These are phyloP conservation scores for Achatina immaculata DNA, from an alignment of 1,140 invertebrate genomes.

Conservation along the genomic window DNA sequence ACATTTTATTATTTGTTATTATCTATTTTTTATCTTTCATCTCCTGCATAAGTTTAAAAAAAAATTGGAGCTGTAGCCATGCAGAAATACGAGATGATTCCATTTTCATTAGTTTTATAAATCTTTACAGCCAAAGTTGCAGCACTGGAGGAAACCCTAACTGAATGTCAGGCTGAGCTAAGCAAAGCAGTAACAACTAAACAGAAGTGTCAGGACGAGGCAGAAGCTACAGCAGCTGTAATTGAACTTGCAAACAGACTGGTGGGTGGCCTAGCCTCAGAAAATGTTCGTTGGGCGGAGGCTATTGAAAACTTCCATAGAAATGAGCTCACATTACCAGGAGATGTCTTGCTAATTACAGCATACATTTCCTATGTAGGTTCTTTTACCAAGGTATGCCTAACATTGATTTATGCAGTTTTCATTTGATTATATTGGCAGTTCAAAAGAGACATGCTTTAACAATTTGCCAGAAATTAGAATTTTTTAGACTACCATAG, in stretches of 20 bases:
- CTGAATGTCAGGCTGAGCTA: constrained; percentile 79
- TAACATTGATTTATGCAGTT: background rate
- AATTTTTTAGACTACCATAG: too few relatives aligned
- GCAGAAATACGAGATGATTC: too few relatives aligned
- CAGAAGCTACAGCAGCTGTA: constrained; percentile 79
- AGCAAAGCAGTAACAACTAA: constrained; percentile 92
- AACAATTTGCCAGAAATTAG: too few relatives aligned
- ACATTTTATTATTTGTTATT: too few relatives aligned
- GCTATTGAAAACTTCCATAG: constrained; percentile 89
- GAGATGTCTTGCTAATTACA: constrained; percentile 92
- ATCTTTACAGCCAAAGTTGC: constrained; percentile 77
- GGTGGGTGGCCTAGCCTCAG: constrained; percentile 92
- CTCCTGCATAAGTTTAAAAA: too few relatives aligned
- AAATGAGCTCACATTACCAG: constrained; percentile 89
- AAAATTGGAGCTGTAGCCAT: too few relatives aligned
- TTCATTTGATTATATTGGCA: background rate
- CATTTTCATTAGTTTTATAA: too few relatives aligned
- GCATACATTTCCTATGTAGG: constrained; percentile 97
- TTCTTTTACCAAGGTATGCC: constrained; percentile 88
- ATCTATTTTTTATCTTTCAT: too few relatives aligned
- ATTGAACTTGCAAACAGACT: constrained; percentile 95
- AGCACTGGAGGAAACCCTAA: constrained; percentile 82
- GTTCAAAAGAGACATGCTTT: too few relatives aligned
- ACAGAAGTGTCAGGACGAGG: constrained; percentile 79
- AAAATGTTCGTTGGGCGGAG: constrained; percentile 96